These are phyloP conservation scores for Octonoba sinensis DNA, from an alignment of 2,888 invertebrate species.

Conservation along the genomic window DNA sequence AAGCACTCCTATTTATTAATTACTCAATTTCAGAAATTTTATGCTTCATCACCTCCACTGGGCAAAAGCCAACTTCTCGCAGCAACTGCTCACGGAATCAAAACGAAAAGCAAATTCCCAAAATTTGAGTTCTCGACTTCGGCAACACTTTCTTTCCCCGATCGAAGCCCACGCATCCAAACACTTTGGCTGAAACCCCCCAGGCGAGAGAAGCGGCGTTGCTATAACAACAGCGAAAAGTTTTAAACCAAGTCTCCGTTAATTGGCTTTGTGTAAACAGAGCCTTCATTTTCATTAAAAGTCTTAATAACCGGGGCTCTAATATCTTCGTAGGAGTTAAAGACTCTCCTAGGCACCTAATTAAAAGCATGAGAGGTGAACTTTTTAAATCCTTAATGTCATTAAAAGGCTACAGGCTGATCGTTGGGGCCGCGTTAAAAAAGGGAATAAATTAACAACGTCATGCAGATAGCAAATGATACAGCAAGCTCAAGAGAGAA, in stretches of 20 bases:
- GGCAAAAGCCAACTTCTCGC: too few relatives aligned
- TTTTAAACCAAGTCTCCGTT: constrained; percentile 38
- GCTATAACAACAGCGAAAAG: constrained; percentile 30
- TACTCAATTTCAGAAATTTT: too few relatives aligned
- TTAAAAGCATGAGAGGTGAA: constrained; percentile 57
- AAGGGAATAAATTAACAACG: background rate
- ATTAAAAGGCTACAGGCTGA: constrained; percentile 25
- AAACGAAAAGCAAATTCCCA: too few relatives aligned
- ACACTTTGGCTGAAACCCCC: constrained; percentile 3
- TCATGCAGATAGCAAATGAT: background rate
- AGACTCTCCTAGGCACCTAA: constrained; percentile 49
- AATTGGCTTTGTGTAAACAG: constrained; percentile 55
- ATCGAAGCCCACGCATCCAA: too few relatives aligned
- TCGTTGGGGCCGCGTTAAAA: constrained; percentile 4
- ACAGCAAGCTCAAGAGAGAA: too few relatives aligned
- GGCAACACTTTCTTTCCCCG: too few relatives aligned
- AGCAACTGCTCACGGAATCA: too few relatives aligned
- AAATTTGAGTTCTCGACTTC: too few relatives aligned
- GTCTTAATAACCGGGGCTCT: constrained; percentile 31
- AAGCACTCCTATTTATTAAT: too few relatives aligned
- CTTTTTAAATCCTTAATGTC: constrained; percentile 30
- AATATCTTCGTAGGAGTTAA: constrained; percentile 37
- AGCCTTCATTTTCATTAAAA: constrained; percentile 58
- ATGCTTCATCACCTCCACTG: too few relatives aligned
- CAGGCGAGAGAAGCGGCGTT: constrained; percentile 19